A percentile compares a stretch with the other conserved stretches of the same genome.
Conservation (phyloP, 2,797 vertebrate genomes). For the Rhincodon typus region DNA sequence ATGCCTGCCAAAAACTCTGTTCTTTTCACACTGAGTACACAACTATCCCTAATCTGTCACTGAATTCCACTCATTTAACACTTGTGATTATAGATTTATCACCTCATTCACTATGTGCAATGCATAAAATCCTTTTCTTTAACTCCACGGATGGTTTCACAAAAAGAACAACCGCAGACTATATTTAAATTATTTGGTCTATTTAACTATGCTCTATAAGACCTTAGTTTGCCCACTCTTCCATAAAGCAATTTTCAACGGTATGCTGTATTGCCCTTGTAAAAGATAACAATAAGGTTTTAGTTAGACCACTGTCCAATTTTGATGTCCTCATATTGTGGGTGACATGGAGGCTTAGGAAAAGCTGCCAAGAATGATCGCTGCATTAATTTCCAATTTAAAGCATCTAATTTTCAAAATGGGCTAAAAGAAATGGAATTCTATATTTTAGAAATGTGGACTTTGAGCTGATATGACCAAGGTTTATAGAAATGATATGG, state of each 20-base stretch:
- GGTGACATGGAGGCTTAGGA: background rate
- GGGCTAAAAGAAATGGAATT: background rate
- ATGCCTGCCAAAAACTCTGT: background rate
- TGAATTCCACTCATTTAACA: background rate
- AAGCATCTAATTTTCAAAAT: background rate
- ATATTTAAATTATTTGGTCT: background rate
- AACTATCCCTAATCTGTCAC: background rate
- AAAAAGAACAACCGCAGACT: background rate
- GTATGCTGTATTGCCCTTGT: background rate
- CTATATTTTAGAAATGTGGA: background rate
- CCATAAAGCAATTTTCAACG: background rate
- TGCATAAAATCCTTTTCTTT: background rate
- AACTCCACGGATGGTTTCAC: background rate
- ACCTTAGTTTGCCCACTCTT: background rate
- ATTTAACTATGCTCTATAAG: background rate
- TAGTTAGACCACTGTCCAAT: background rate
- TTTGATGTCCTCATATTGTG: background rate
- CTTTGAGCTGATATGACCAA: background rate
- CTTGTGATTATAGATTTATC: background rate
- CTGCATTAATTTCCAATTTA: background rate
- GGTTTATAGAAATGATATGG: background rate
- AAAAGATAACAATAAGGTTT: background rate
- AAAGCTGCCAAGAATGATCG: background rate
- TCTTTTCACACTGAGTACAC: background rate
- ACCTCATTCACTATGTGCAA: background rate